phyloP scores from a whole-genome alignment of 2,888 invertebrate species.

The Beris morrisii region DNA sequence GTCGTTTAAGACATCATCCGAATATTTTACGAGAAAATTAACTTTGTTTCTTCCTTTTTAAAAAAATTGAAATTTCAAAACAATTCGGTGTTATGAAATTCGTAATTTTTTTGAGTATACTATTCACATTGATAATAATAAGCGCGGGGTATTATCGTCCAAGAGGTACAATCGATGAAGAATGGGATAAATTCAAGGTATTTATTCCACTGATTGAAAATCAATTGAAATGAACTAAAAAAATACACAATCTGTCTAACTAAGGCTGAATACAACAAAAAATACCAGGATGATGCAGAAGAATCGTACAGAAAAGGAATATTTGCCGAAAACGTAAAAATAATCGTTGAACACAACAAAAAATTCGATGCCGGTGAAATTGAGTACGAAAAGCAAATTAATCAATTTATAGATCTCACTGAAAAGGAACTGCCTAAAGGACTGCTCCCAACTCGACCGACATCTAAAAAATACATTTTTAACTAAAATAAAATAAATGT shows the following conservation, averaged over 20 bases:
- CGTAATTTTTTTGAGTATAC: too few relatives aligned
- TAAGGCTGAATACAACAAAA: conserved; percentile 4
- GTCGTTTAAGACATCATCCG: too few relatives aligned
- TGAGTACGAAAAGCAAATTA: neutral
- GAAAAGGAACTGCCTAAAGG: conserved; percentile 1
- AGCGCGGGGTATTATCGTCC: neutral
- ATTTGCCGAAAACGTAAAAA: neutral
- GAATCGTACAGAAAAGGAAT: neutral
- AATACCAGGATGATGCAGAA: neutral
- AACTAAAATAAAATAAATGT: too few relatives aligned
- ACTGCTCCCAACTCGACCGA: neutral
- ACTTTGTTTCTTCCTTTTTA: too few relatives aligned
- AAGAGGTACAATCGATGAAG: conserved; percentile 4
- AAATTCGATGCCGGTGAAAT: conserved; percentile 1
- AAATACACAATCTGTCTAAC: too few relatives aligned
- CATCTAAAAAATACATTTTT: too few relatives aligned
- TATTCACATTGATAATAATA: neutral
- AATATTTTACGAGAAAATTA: too few relatives aligned
- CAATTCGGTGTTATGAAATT: too few relatives aligned
- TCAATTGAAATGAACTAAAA: neutral
- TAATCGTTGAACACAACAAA: neutral
- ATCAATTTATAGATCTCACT: neutral
- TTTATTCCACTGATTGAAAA: neutral
- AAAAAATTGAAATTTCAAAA: too few relatives aligned
- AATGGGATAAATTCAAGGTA: conserved; percentile 13